Evolutionary conservation across 1,140 invertebrate genomes (phyloP).

Genomic region (Apis florea): DNA sequence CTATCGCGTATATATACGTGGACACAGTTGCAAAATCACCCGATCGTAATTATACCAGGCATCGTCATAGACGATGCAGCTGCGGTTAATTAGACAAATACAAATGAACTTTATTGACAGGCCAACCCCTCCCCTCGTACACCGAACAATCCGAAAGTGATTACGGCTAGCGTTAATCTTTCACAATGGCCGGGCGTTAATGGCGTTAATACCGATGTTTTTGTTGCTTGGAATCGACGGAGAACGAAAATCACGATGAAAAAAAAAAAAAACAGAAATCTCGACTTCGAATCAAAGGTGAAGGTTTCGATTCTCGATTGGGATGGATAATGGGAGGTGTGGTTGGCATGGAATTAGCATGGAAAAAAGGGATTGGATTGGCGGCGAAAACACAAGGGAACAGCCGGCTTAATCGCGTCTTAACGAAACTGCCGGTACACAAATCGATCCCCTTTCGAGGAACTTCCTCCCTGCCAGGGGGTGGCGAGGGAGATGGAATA

Average conservation of each 20-base stretch:
- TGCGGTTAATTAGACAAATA: conserved; percentile 61
- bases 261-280: too few relatives aligned
- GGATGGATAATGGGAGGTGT: too few relatives aligned
- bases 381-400: background rate
- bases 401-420: conserved; percentile 25
- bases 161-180: conserved; percentile 57
- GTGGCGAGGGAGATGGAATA: background rate
- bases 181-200: conserved; percentile 54
- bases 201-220: conserved; percentile 43
- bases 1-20: background rate
- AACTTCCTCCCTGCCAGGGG: background rate
- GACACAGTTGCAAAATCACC: conserved; percentile 26
- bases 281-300: too few relatives aligned
- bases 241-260: too few relatives aligned
- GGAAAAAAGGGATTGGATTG: background rate
- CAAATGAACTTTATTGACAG: conserved; percentile 57
- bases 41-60: conserved; percentile 34
- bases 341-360: conserved; percentile 16
- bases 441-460: conserved; percentile 49
- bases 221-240: conserved; percentile 27
- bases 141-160: conserved; percentile 54
- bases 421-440: conserved; percentile 40
- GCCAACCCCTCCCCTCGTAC: background rate
- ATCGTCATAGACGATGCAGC: conserved; percentile 43
- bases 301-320: too few relatives aligned